These are phyloP conservation scores for Lagria hirta DNA, from an alignment of 2,888 invertebrate species.

Conservation along the genomic window DNA sequence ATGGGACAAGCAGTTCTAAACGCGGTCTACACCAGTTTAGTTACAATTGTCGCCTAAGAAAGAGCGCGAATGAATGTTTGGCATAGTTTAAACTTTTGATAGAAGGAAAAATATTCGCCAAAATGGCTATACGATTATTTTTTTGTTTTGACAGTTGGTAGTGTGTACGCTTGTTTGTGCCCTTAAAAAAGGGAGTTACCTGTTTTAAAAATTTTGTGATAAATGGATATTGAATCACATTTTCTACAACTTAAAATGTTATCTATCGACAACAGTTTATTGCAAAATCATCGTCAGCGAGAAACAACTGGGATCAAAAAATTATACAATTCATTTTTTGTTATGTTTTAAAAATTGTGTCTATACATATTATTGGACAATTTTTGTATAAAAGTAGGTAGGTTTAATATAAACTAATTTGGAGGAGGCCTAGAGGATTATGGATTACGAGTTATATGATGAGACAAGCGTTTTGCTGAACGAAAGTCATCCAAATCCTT, in stretches of 20 bases:
- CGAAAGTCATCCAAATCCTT: conserved; percentile 39
- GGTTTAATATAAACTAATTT: conserved; percentile 8
- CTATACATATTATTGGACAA: conserved; percentile 27
- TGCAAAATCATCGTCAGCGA: conserved; percentile 79
- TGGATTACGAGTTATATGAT: conserved; percentile 54
- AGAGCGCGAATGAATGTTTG: conserved; percentile 5
- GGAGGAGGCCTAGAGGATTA: conserved; percentile 35
- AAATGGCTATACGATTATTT: conserved; percentile 49
- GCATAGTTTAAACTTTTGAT: conserved; percentile 6
- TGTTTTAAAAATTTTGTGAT: conserved; percentile 41
- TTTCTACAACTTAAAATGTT: conserved; percentile 61
- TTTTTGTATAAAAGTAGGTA: conserved; percentile 20
- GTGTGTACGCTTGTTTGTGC: conserved; percentile 24
- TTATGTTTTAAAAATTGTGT: conserved; percentile 69
- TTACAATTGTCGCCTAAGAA: conserved; percentile 20
- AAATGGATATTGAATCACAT: conserved; percentile 54
- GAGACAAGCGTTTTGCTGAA: conserved; percentile 45
- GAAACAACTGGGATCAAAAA: conserved; percentile 85
- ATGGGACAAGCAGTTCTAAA: conserved; percentile 36
- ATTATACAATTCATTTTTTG: conserved; percentile 84
- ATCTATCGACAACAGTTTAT: conserved; percentile 71
- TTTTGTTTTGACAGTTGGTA: conserved; percentile 22
- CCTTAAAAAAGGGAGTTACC: conserved; percentile 35
- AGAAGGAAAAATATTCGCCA: conserved; percentile 42
- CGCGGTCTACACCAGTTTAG: conserved; percentile 29